A percentile compares a stretch with the other conserved stretches of the same genome.
phyloP scores from a whole-genome alignment of 1,140 invertebrate genomes.

The Bombyx mandarina region DNA sequence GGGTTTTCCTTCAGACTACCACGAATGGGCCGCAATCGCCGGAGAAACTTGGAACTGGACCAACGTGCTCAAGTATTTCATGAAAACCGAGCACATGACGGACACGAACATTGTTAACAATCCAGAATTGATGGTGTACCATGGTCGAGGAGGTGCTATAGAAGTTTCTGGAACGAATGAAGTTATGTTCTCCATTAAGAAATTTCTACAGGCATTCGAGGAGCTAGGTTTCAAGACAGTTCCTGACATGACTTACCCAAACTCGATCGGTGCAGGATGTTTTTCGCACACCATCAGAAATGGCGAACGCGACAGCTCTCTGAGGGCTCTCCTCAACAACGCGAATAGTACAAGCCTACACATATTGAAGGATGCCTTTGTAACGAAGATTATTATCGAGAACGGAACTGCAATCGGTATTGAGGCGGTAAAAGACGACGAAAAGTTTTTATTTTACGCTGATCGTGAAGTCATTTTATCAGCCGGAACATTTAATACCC shows the following conservation, averaged over 20 bases:
- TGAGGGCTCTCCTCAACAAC: conserved; percentile 57
- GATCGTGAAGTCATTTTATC: conserved; percentile 71
- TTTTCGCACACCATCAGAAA: conserved; percentile 47
- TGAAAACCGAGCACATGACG: conserved; percentile 46
- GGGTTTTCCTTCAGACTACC: conserved; percentile 82
- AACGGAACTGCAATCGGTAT: conserved; percentile 45
- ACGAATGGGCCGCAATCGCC: conserved; percentile 74
- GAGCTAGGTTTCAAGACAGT: conserved; percentile 41
- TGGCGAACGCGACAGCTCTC: conserved; percentile 39
- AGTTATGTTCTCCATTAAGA: conserved; percentile 24
- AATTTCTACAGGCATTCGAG: conserved; percentile 37
- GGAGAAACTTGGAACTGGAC: conserved; percentile 87
- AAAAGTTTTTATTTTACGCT: conserved; percentile 43
- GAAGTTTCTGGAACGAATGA: conserved; percentile 34
- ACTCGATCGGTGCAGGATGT: conserved; percentile 40
- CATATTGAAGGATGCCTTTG: conserved; percentile 74
- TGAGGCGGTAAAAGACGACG: conserved; percentile 32
- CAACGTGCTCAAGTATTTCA: conserved; percentile 70
- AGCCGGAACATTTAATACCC: conserved; percentile 70
- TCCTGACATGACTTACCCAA: conserved; percentile 46
- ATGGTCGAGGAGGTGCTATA: conserved; percentile 43
- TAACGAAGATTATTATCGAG: conserved; percentile 60
- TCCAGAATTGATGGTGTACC: conserved; percentile 27
- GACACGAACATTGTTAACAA: conserved; percentile 41
- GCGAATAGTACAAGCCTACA: conserved; percentile 75